These are phyloP conservation scores for Agrochola circellaris DNA, from an alignment of 2,888 invertebrate species.

Conservation along the genomic window DNA sequence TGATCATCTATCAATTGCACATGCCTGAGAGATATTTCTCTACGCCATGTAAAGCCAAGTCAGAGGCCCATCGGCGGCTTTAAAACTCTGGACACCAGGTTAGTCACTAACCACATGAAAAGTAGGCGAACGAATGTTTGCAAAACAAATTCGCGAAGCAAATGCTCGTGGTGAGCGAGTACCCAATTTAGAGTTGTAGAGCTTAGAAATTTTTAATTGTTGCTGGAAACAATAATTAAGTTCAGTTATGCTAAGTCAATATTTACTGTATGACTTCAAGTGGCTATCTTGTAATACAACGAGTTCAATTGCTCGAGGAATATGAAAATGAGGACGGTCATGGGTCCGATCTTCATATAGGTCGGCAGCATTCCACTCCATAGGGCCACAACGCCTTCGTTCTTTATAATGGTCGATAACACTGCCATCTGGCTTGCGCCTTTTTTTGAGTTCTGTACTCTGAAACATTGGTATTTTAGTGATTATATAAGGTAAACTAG, in stretches of 20 bases:
- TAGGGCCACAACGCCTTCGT: slow-evolving; percentile 97
- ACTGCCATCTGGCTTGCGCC: slow-evolving; percentile 94
- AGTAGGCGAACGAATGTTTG: background rate
- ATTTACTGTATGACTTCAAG: slow-evolving; percentile 1
- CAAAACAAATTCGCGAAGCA: background rate
- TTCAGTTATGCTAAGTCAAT: background rate
- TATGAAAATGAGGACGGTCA: slow-evolving; percentile 98
- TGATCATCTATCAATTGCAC: too few relatives aligned
- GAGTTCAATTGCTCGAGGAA: slow-evolving; percentile 98
- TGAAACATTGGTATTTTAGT: slow-evolving; percentile 82
- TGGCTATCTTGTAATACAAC: slow-evolving; percentile 63
- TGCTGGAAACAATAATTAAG: background rate
- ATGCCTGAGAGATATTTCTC: too few relatives aligned
- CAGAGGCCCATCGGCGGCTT: too few relatives aligned
- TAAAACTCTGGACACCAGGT: too few relatives aligned
- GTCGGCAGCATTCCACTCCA: slow-evolving; percentile 99
- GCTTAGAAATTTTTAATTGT: background rate
- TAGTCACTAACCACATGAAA: too few relatives aligned
- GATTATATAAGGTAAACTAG: background rate
- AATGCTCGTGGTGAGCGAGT: background rate
- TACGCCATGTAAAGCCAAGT: too few relatives aligned
- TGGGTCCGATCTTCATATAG: slow-evolving; percentile 98
- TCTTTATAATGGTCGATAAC: slow-evolving; percentile 93
- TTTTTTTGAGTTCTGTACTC: slow-evolving; percentile 98
- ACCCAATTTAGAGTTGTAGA: background rate